phyloP scores from a whole-genome alignment of 2,113 vertebrate species.

The Ibidorhyncha struthersii region DNA sequence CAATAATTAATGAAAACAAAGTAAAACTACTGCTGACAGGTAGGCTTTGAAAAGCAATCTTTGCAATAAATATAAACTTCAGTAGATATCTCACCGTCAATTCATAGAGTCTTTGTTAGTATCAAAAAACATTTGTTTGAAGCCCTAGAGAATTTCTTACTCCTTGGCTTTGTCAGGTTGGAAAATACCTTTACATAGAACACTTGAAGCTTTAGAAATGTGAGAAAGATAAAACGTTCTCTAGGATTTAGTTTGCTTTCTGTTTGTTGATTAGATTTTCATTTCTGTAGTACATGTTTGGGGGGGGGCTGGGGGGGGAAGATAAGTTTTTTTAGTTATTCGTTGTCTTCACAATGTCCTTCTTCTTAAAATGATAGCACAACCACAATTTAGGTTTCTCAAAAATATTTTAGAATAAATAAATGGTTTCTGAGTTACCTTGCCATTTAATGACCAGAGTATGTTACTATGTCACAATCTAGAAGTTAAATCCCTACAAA shows the following conservation, averaged over 20 bases:
- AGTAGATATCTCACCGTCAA: not conserved
- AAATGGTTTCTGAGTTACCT: not conserved
- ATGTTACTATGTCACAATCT: not conserved
- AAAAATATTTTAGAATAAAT: not conserved
- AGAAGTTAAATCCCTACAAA: not conserved
- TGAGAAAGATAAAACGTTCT: not conserved
- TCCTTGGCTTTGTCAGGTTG: not conserved
- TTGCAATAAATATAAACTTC: not conserved
- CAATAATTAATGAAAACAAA: conserved; percentile 37
- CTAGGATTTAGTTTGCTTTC: not conserved
- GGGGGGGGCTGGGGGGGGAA: not conserved
- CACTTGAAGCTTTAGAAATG: not conserved
- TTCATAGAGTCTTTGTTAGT: not conserved
- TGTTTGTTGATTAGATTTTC: not conserved
- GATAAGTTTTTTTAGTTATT: not conserved
- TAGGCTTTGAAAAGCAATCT: not conserved
- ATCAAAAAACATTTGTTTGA: not conserved
- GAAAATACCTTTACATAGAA: not conserved
- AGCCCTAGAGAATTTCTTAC: not conserved
- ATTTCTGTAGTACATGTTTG: not conserved
- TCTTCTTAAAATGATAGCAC: not conserved
- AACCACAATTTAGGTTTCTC: not conserved
- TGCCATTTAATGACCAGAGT: not conserved
- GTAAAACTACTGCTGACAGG: conserved; percentile 7
- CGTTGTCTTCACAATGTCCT: not conserved